Evolutionary conservation across 2,797 vertebrate species (phyloP).

Genomic region (Sebastes hopkinsi): DNA sequence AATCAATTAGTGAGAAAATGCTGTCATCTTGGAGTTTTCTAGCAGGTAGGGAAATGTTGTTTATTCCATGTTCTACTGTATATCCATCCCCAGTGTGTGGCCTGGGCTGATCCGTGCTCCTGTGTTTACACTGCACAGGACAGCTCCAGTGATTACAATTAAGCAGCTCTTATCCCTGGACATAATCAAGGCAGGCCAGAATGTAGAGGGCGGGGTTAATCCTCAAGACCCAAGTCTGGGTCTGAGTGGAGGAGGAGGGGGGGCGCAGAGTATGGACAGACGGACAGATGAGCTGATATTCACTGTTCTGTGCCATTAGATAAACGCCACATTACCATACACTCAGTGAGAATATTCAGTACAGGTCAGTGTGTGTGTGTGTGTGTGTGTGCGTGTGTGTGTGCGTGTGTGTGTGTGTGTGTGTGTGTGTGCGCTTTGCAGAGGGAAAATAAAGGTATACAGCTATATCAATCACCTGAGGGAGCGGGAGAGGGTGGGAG

Average conservation of each 20-base stretch:
- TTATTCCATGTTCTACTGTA: neutral
- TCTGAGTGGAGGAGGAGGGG: neutral
- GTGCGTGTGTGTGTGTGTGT: neutral
- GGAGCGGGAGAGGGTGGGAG: neutral
- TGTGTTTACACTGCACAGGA: constrained; percentile 58
- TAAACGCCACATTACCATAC: constrained; percentile 13
- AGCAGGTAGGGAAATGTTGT: neutral
- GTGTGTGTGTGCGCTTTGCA: neutral
- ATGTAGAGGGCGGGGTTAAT: constrained; percentile 72
- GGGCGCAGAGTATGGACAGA: neutral
- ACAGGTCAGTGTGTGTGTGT: neutral
- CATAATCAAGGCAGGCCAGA: constrained; percentile 77
- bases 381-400: too few relatives aligned
- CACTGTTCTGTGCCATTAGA: constrained; percentile 2
- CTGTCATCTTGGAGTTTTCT: neutral
- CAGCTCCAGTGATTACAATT: constrained; percentile 81
- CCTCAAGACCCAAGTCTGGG: constrained; percentile 58
- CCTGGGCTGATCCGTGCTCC: constrained; percentile 24
- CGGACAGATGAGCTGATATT: constrained; percentile 14
- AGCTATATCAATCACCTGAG: constrained; percentile 17
- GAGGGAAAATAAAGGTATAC: constrained; percentile 3
- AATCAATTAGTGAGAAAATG: neutral
- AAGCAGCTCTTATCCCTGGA: constrained; percentile 82
- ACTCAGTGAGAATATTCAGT: constrained; percentile 1
- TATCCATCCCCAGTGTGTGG: constrained; percentile 1